A percentile compares a stretch with the other conserved stretches of the same genome.
Evolutionary conservation across 2,797 vertebrate genomes (phyloP).

Genomic region (Sebastes flavidus): DNA sequence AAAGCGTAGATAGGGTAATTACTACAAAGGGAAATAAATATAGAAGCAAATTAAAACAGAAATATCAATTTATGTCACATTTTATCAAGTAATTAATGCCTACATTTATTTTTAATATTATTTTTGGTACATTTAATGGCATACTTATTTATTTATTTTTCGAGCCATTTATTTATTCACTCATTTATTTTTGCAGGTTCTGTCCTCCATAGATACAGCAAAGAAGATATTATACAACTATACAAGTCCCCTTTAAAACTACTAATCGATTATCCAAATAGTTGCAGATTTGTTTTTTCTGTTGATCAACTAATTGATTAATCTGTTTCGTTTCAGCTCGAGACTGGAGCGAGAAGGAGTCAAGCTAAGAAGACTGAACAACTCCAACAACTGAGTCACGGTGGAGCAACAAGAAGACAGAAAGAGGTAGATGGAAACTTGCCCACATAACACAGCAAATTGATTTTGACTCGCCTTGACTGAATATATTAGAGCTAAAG

Average conservation of each 20-base stretch:
- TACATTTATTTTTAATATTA: too few relatives aligned
- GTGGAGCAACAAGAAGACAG: neutral
- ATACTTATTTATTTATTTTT: too few relatives aligned
- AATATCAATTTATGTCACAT: too few relatives aligned
- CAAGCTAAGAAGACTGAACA: neutral
- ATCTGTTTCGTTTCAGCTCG: neutral
- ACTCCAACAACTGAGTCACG: neutral
- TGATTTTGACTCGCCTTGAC: conserved; percentile 32
- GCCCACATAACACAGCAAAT: conserved; percentile 35
- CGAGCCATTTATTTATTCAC: too few relatives aligned
- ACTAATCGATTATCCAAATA: neutral
- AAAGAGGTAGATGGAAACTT: conserved; percentile 22
- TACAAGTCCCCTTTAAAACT: neutral
- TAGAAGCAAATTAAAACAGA: too few relatives aligned
- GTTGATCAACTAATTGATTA: neutral
- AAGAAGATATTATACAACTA: neutral
- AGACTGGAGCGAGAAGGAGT: neutral
- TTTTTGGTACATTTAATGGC: too few relatives aligned
- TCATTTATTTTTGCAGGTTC: too few relatives aligned
- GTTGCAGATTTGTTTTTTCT: neutral
- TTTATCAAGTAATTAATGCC: too few relatives aligned
- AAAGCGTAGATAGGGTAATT: too few relatives aligned
- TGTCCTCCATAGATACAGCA: neutral
- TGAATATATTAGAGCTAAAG: conserved; percentile 38
- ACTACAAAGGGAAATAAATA: too few relatives aligned